phyloP scores from a whole-genome alignment of 2,888 invertebrate species.

The Blera fallax region DNA sequence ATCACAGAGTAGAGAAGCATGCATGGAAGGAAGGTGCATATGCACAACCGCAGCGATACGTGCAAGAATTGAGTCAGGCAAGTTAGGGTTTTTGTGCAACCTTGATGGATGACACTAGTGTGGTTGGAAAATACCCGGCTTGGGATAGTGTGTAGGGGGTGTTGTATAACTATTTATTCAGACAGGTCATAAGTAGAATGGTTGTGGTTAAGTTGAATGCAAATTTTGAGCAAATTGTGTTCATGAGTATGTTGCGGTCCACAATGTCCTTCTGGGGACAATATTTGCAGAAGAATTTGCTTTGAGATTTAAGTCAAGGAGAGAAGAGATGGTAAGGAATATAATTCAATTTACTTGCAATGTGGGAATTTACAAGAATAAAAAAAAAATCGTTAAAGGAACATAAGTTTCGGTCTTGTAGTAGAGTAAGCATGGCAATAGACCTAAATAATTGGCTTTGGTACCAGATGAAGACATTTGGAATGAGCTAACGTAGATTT shows the following conservation, averaged over 20 bases:
- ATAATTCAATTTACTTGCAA: too few relatives aligned
- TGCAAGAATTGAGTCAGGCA: slow-evolving; percentile 11
- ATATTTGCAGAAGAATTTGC: background rate
- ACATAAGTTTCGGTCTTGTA: too few relatives aligned
- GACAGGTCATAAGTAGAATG: background rate
- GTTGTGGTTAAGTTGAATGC: background rate
- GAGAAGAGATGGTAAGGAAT: too few relatives aligned
- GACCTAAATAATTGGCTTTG: too few relatives aligned
- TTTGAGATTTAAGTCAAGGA: too few relatives aligned
- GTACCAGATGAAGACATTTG: too few relatives aligned
- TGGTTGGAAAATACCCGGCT: background rate
- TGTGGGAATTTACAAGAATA: too few relatives aligned
- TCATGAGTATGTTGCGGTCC: background rate
- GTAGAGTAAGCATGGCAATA: too few relatives aligned
- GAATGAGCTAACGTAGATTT: too few relatives aligned
- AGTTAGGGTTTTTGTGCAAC: background rate
- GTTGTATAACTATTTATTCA: background rate
- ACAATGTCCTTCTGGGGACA: background rate
- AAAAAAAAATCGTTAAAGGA: too few relatives aligned
- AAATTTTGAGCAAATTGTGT: background rate
- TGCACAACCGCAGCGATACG: background rate
- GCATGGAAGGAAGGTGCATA: background rate
- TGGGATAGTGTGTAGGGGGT: background rate
- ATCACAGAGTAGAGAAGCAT: background rate
- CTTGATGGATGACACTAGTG: background rate